phyloP scores from a whole-genome alignment of 53 echinoderm and acorn worm genomes.

The Actinopyga echinites region DNA sequence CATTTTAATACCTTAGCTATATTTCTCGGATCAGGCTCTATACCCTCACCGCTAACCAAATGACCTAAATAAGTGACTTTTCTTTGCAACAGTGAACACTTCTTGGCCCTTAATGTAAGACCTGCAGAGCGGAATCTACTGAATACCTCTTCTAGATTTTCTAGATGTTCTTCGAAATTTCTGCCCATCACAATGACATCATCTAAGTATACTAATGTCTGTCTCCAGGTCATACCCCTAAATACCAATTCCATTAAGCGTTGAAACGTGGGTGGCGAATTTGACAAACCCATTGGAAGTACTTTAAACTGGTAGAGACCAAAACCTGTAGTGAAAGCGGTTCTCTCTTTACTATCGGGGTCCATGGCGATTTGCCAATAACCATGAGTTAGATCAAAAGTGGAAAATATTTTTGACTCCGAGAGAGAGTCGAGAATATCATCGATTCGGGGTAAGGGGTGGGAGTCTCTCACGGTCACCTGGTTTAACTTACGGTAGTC shows the following conservation, averaged over 20 bases:
- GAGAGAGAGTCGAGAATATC: slow-evolving; percentile 45
- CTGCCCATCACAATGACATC: not conserved
- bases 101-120: not conserved
- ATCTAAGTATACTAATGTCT: slow-evolving; percentile 1
- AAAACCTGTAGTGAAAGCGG: slow-evolving; percentile 46
- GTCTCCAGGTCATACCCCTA: slow-evolving; percentile 47
- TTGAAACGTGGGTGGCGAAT: slow-evolving; percentile 68
- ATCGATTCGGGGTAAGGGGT: slow-evolving; percentile 44
- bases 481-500: slow-evolving; percentile 41
- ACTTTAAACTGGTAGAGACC: slow-evolving; percentile 52
- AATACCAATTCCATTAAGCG: slow-evolving; percentile 60
- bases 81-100: not conserved
- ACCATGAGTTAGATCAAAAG: slow-evolving; percentile 38
- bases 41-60: not conserved
- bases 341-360: slow-evolving; percentile 38
- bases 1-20: not conserved
- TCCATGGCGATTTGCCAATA: slow-evolving; percentile 52
- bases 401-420: slow-evolving; percentile 16
- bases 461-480: slow-evolving; percentile 37
- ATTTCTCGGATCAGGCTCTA: not conserved
- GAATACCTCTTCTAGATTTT: not conserved
- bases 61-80: not conserved
- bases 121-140: not conserved
- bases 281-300: slow-evolving; percentile 57
- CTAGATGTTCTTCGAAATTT: not conserved